These are phyloP conservation scores for Myotis yumanensis DNA, from an alignment of 2,113 vertebrate genomes.

Conservation along the genomic window DNA sequence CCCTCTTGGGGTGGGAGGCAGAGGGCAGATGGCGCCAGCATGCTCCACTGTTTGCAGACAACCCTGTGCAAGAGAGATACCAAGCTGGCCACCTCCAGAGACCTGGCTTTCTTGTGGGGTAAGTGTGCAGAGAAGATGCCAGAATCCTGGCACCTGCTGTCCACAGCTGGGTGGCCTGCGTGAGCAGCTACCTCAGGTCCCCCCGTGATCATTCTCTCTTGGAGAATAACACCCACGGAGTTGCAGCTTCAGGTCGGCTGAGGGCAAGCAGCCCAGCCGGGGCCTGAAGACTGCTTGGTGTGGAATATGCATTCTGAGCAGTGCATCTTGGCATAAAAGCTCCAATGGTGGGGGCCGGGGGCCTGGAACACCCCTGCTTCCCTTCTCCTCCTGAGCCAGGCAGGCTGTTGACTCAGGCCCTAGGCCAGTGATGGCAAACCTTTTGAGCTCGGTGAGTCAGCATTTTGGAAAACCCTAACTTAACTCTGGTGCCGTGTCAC, in stretches of 20 bases:
- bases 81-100: neutral
- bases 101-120: neutral
- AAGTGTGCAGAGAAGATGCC: neutral
- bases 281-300: neutral
- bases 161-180: neutral
- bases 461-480: too few species aligned
- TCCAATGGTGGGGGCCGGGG: neutral
- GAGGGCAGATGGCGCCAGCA: neutral
- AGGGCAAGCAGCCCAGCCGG: neutral
- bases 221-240: too few species aligned
- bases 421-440: too few species aligned
- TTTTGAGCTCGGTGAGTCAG: too few species aligned
- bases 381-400: neutral
- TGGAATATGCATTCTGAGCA: neutral
- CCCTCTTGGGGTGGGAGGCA: neutral
- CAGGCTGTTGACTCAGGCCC: neutral
- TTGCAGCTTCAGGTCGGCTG: neutral
- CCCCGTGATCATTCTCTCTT: neutral
- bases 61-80: neutral
- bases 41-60: neutral
- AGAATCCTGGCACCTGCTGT: neutral
- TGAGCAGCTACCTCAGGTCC: neutral
- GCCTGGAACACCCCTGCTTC: neutral
- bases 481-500: too few species aligned
- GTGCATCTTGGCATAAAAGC: neutral